A percentile compares a stretch with the other conserved stretches of the same genome.
Evolutionary conservation across 92 coral and sea anemone species (phyloP).

Genomic region (Porites evermanni): DNA sequence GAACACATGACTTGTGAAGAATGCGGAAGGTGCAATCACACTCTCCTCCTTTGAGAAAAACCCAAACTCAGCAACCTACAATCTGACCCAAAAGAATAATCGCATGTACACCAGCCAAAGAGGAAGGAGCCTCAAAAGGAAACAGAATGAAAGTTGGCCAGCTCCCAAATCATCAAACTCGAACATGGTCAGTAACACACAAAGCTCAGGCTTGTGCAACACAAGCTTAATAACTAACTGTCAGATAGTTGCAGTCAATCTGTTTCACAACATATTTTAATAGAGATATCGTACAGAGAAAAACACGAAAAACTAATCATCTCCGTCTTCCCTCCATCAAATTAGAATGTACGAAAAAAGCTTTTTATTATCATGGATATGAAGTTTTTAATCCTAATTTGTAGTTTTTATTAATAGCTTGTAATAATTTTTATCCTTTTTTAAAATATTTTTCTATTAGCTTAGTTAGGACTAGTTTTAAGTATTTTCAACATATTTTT

Average conservation of each 20-base stretch:
- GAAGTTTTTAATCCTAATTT: too few relatives aligned
- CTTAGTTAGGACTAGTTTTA: too few relatives aligned
- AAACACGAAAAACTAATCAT: too few relatives aligned
- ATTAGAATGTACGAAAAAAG: too few relatives aligned
- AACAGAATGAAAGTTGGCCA: not conserved
- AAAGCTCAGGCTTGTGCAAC: not conserved
- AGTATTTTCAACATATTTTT: too few relatives aligned
- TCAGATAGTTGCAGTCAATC: slow-evolving; percentile 50
- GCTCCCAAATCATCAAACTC: slow-evolving; percentile 12
- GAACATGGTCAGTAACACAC: not conserved
- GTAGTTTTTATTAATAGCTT: too few relatives aligned
- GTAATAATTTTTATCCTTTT: too few relatives aligned
- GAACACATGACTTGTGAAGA: slow-evolving; percentile 52
- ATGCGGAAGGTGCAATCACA: slow-evolving; percentile 73
- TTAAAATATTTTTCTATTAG: too few relatives aligned
- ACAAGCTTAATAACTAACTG: slow-evolving; percentile 10
- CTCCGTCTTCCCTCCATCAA: too few relatives aligned
- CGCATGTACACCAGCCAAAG: not conserved
- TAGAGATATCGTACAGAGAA: too few relatives aligned
- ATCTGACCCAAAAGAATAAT: not conserved
- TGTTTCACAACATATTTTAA: slow-evolving; percentile 46
- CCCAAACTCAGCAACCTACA: slow-evolving; percentile 9
- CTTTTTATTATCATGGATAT: too few relatives aligned
- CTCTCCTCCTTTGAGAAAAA: slow-evolving; percentile 66
- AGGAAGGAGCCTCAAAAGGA: too few relatives aligned